Evolutionary conservation across 1,140 invertebrate species (phyloP).

Genomic region (Drosophila tani): DNA sequence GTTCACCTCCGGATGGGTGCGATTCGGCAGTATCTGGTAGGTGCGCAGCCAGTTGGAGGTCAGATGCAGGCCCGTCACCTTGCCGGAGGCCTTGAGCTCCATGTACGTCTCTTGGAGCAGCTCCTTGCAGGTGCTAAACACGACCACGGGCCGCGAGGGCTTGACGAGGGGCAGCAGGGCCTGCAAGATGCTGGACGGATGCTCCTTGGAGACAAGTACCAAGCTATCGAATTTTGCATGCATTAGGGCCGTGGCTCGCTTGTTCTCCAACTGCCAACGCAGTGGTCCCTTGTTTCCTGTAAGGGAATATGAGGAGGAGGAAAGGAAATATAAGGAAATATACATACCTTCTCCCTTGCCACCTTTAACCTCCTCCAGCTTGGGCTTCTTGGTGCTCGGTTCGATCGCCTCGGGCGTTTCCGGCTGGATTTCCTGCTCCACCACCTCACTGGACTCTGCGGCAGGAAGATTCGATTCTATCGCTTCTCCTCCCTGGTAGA

Average conservation of each 20-base stretch:
- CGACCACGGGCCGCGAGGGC: slow-evolving; percentile 92
- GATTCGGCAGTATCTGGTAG: slow-evolving; percentile 94
- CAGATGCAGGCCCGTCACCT: slow-evolving; percentile 91
- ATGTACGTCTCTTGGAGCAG: slow-evolving; percentile 93
- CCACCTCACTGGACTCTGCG: neutral
- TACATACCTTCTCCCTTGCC: slow-evolving; percentile 12
- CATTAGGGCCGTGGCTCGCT: slow-evolving; percentile 87
- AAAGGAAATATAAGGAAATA: too few relatives aligned
- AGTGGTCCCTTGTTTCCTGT: slow-evolving; percentile 21
- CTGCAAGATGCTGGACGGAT: slow-evolving; percentile 92
- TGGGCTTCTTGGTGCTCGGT: slow-evolving; percentile 78
- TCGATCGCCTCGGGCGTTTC: slow-evolving; percentile 48
- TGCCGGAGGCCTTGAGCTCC: slow-evolving; percentile 89
- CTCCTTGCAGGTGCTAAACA: slow-evolving; percentile 92
- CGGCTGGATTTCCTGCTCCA: slow-evolving; percentile 3
- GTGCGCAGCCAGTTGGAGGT: slow-evolving; percentile 94
- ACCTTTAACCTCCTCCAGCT: slow-evolving; percentile 59
- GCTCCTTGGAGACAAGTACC: slow-evolving; percentile 92
- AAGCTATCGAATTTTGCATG: slow-evolving; percentile 90
- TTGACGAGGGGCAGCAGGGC: slow-evolving; percentile 91
- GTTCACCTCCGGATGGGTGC: slow-evolving; percentile 93
- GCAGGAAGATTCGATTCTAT: neutral
- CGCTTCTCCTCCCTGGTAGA: slow-evolving; percentile 84
- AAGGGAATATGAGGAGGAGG: slow-evolving; percentile 4
- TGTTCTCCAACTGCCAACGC: slow-evolving; percentile 86